A percentile compares a stretch with the other conserved stretches of the same genome.
Evolutionary conservation across 1,140 invertebrate genomes (phyloP).

Genomic region (Bombus haemorrhoidalis): DNA sequence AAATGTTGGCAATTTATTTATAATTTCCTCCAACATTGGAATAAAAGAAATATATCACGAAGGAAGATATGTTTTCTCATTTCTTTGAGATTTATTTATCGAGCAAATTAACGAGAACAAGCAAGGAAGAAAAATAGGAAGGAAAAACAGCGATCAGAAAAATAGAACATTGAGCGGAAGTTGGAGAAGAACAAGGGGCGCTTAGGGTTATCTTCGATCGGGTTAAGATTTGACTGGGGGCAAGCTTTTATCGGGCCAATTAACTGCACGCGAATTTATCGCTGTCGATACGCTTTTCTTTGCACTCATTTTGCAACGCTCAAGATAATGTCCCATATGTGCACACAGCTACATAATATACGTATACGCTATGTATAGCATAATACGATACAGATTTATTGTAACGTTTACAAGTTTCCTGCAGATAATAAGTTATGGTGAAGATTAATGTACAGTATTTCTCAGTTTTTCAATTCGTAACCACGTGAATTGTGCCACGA

Average conservation of each 20-base stretch:
- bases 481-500: too few relatives aligned
- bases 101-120: neutral
- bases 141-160: neutral
- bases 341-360: too few relatives aligned
- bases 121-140: neutral
- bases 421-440: neutral
- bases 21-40: neutral
- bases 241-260: constrained; percentile 1
- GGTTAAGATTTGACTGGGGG: constrained; percentile 1
- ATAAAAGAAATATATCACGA: too few relatives aligned
- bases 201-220: constrained; percentile 31
- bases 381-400: neutral
- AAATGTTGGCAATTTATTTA: too few relatives aligned
- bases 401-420: neutral
- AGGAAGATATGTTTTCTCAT: constrained; percentile 53
- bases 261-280: constrained; percentile 28
- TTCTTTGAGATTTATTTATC: neutral
- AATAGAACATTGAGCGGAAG: neutral
- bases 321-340: neutral
- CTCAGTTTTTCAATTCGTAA: neutral
- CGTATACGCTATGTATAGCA: neutral
- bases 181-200: neutral
- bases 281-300: constrained; percentile 1
- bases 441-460: neutral
- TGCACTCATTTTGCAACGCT: neutral